These are phyloP conservation scores for Prolemur simus DNA, from an alignment of 2,113 vertebrate genomes.

Conservation along the genomic window DNA sequence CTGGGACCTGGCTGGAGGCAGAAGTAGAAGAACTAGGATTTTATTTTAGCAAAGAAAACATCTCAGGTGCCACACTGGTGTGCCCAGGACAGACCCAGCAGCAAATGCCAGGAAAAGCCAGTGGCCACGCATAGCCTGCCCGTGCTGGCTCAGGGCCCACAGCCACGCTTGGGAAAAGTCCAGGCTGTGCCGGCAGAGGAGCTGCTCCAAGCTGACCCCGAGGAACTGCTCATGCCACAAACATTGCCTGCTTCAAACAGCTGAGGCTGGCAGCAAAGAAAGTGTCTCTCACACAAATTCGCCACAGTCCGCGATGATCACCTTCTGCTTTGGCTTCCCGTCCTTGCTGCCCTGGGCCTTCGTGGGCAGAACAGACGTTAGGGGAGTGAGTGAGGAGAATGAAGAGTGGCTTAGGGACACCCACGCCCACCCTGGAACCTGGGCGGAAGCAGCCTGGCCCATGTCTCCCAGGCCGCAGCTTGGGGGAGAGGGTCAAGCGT, in stretches of 20 bases:
- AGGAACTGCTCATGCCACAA: accelerated
- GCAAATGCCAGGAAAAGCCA: not conserved
- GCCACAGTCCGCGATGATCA: conserved; percentile 96
- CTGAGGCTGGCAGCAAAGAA: accelerated
- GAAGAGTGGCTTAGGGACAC: not conserved
- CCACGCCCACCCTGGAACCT: accelerated
- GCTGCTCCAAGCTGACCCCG: not conserved
- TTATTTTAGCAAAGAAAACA: not conserved
- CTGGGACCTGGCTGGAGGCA: not conserved
- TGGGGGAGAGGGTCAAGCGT: not conserved
- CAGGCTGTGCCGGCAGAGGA: not conserved
- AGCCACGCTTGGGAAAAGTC: accelerated
- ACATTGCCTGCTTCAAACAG: not conserved
- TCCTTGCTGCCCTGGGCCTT: conserved; percentile 96
- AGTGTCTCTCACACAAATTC: conserved; percentile 86
- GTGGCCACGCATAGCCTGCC: not conserved
- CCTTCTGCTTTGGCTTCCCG: conserved; percentile 95
- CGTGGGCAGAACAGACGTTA: not conserved
- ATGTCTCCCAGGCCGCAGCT: not conserved
- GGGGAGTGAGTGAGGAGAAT: not conserved
- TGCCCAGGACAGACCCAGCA: not conserved
- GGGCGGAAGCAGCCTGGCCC: not conserved
- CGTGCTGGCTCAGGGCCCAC: not conserved
- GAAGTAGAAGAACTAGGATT: not conserved
- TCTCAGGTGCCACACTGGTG: not conserved